Base-by-base conservation (phyloP, 2,797 vertebrate genomes). In the Oophaga sylvatica region DNA sequence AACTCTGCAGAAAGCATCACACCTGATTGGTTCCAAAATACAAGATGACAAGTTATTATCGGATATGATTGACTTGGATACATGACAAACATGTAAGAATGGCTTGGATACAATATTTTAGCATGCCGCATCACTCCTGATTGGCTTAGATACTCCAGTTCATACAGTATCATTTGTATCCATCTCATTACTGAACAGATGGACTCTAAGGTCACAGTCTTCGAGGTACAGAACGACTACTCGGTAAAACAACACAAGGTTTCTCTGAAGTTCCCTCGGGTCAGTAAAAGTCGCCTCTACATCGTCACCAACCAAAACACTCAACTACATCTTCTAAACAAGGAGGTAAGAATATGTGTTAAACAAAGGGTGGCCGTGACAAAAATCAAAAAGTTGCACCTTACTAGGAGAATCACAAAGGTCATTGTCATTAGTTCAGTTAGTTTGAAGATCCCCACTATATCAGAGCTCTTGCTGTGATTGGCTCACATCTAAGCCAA, bases 271-370 rank as follows among this genome's bases (percentile, higher is more conserved):
- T 87, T 87, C 48, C 71, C 60, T 9, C 15, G 60, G 10, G n/a
- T 3, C 6, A 65, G 22, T 11, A 78, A 63, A 31, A 15, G 22
- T 8, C 19, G 7, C 19, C 60, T 87, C 56, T 59, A 13, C 48
- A 29, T 87, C 22, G 41, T 87, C 12, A 87, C 79, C 70, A 83
- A 75, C 62, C 71, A 77, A 12, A 68, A 56, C 0, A 83, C 71
- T 8, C 26, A 65, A 8, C 48, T 73, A 0, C 80, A 83, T 60
- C 60, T 82, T 19, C 41, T 62, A 20, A 59, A 48, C 2, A 20
- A 53, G 17, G 45, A 71, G 84, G 85, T 87, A 70, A 87, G 8
- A 7, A 63, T n/a, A 59, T 8, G 26, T 31, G 2, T 15, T 10
- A 2, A 19, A 5, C 20, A 41, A 73, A 22, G 9, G 31, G 6